A percentile compares a stretch with the other conserved stretches of the same genome.
Evolutionary conservation across 2,113 vertebrate genomes (phyloP).

Genomic region (Myotis davidii): DNA sequence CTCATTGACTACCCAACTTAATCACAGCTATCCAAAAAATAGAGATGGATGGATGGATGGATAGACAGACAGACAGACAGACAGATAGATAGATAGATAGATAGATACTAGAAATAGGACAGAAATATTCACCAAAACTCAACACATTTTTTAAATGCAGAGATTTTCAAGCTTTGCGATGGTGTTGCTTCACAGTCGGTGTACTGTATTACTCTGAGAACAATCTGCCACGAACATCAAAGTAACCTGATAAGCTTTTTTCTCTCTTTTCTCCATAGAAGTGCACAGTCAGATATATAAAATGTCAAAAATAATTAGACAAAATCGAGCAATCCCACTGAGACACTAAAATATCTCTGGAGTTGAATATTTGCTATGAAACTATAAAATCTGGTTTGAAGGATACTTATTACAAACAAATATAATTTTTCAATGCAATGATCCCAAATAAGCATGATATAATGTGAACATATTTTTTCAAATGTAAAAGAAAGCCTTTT

Average conservation of each 20-base stretch:
- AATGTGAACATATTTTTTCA: slow-evolving; percentile 5
- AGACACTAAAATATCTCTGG: slow-evolving; percentile 64
- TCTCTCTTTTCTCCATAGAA: slow-evolving; percentile 72
- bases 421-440: slow-evolving; percentile 33
- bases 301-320: slow-evolving; percentile 83
- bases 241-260: slow-evolving; percentile 67
- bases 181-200: not conserved
- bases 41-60: not conserved
- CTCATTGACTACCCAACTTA: slow-evolving; percentile 14
- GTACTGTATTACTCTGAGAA: slow-evolving; percentile 41
- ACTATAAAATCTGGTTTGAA: slow-evolving; percentile 72
- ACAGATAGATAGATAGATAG: not conserved
- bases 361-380: slow-evolving; percentile 67
- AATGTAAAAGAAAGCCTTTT: not conserved
- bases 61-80: not conserved
- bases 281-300: slow-evolving; percentile 70
- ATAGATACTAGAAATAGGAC: not conserved
- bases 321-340: slow-evolving; percentile 71
- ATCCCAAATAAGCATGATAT: not conserved
- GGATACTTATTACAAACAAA: slow-evolving; percentile 65
- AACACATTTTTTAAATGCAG: not conserved
- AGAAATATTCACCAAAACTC: slow-evolving; percentile 26
- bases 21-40: not conserved
- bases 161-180: not conserved
- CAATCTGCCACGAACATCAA: slow-evolving; percentile 66